phyloP scores from a whole-genome alignment of 1,140 invertebrate species.

The Drosophila kanapiae region DNA sequence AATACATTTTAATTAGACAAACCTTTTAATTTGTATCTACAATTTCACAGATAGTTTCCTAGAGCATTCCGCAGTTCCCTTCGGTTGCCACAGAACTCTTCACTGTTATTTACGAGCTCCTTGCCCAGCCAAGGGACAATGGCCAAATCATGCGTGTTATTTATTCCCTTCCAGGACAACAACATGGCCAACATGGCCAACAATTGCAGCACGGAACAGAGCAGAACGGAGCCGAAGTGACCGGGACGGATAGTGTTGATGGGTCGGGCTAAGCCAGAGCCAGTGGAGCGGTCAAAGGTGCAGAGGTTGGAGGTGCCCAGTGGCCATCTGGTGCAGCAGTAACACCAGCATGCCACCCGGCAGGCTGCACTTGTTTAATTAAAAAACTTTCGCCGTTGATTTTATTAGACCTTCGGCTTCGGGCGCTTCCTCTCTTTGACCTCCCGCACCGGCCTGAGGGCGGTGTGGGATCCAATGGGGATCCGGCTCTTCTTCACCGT shows the following conservation, averaged over 20 bases:
- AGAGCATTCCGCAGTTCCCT: conserved; percentile 4
- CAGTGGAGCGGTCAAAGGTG: conserved; percentile 38
- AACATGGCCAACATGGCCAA: conserved; percentile 18
- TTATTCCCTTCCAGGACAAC: conserved; percentile 27
- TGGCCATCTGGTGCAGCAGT: conserved; percentile 26
- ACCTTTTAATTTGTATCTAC: too few relatives aligned
- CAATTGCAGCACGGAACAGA: conserved; percentile 30
- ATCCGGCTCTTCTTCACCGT: conserved; percentile 10
- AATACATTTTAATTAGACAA: background rate
- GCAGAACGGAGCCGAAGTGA: background rate
- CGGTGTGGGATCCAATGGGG: conserved; percentile 22
- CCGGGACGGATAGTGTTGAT: conserved; percentile 31
- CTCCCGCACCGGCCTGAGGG: conserved; percentile 24
- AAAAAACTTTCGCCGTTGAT: conserved; percentile 66
- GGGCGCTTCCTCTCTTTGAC: background rate
- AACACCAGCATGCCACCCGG: conserved; percentile 6
- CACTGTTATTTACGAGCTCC: background rate
- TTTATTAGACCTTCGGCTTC: conserved; percentile 36
- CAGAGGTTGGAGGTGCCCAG: conserved; percentile 2
- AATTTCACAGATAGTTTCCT: background rate
- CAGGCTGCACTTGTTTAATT: conserved; percentile 59
- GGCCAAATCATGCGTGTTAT: conserved; percentile 69
- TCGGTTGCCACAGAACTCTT: background rate
- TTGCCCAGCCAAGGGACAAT: conserved; percentile 43
- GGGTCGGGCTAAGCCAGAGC: conserved; percentile 17